These are phyloP conservation scores for Sciaenops ocellatus DNA, from an alignment of 2,797 vertebrate genomes.

Conservation along the genomic window DNA sequence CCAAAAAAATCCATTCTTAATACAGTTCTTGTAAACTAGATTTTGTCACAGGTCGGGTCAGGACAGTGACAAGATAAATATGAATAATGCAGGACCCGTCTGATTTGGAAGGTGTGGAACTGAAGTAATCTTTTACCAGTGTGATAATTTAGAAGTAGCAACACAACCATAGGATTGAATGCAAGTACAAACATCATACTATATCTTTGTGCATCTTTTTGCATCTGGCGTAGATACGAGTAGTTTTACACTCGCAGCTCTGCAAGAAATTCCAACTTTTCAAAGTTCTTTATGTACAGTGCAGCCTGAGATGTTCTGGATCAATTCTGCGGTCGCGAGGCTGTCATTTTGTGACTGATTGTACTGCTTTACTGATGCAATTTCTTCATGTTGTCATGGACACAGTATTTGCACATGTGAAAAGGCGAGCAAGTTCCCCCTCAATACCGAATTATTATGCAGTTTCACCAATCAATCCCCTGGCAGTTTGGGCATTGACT, in stretches of 20 bases:
- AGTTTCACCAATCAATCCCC: constrained; percentile 21
- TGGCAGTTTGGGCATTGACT: constrained; percentile 9
- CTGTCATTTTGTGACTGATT: constrained; percentile 3
- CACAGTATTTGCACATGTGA: constrained; percentile 20
- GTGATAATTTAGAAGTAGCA: background rate
- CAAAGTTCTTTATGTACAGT: background rate
- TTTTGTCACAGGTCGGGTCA: background rate
- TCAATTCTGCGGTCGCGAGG: background rate
- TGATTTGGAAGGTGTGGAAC: background rate
- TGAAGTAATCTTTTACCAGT: background rate
- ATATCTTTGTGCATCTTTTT: background rate
- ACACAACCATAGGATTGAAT: background rate
- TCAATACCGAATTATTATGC: constrained; percentile 11
- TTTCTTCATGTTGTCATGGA: constrained; percentile 32
- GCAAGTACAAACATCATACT: background rate
- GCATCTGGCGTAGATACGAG: background rate
- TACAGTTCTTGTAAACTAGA: background rate
- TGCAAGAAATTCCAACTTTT: background rate
- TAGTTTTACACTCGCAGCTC: background rate
- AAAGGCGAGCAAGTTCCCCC: background rate
- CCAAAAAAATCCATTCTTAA: background rate
- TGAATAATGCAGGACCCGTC: background rate
- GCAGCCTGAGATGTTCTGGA: constrained; percentile 7
- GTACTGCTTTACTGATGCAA: background rate
- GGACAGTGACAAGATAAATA: background rate